These are phyloP conservation scores for Rhamphomyia laevipes DNA, from an alignment of 2,888 invertebrate species.

Conservation along the genomic window DNA sequence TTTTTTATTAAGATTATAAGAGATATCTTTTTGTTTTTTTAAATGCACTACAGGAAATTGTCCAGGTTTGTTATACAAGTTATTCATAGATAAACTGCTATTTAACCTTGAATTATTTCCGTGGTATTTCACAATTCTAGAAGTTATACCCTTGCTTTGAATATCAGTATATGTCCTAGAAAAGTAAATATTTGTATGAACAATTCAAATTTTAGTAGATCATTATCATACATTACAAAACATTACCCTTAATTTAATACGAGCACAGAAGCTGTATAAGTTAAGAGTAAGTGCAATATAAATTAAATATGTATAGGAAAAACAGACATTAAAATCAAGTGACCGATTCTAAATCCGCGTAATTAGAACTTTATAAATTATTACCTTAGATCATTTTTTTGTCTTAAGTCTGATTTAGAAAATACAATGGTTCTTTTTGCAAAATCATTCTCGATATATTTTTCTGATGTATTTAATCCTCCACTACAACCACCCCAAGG, in stretches of 20 bases:
- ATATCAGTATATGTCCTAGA: constrained; percentile 36
- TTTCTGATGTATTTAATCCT: constrained; percentile 16
- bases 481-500: constrained; percentile 22
- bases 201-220: too few species aligned
- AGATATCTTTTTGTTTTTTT: constrained; percentile 35
- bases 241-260: too few species aligned
- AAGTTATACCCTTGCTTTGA: constrained; percentile 41
- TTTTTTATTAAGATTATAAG: constrained; percentile 16
- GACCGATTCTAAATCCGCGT: too few species aligned
- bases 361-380: background rate
- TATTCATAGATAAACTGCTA: constrained; percentile 29
- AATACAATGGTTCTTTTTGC: background rate
- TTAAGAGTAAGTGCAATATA: too few species aligned
- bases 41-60: constrained; percentile 42
- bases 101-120: constrained; percentile 28
- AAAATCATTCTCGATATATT: constrained; percentile 16
- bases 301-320: too few species aligned
- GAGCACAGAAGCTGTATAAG: too few species aligned
- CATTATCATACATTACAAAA: background rate
- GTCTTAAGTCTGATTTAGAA: constrained; percentile 15
- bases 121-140: constrained; percentile 41
- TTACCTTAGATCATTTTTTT: constrained; percentile 31
- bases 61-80: constrained; percentile 36
- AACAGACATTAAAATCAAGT: too few species aligned
- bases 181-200: background rate